Evolutionary conservation across 2,888 invertebrate species (phyloP), one percentile per base, ranked within the genome.

Genomic region (Lasioglossum oenotherae): DNA sequence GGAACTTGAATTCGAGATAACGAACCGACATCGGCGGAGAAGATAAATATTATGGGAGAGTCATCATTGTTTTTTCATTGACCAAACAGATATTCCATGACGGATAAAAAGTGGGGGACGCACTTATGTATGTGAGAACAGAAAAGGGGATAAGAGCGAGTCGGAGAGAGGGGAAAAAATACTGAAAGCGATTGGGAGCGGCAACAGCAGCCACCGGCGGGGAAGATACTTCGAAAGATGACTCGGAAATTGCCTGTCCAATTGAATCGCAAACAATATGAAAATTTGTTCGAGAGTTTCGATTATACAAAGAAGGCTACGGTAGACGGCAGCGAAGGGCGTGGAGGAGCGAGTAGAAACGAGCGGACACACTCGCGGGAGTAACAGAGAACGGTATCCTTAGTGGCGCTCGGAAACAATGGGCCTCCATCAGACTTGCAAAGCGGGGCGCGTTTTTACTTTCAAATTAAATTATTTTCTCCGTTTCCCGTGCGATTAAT

Each of bases 241-340:
- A 92, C 92, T 92, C 92, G 93, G 93, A 93, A 94, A 94, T 95
- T 94, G 93, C 94, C 93, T 93, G 93, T 94, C 93, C 94, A 94
- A 94, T 94, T 94, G 94, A 95, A 94, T 94, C 93, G 93, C 94
- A 94, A 94, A 95, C 94, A 94, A 94, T 94, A 94, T 94, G 94
- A 95, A 94, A 94, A 94, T 95, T 94, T 94, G 93, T 94, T 94
- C 93, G 92, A 94, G 94, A 94, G 94, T 94, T 94, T 94, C 94
- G 94, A 94, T 94, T 94, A 94, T 94, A 94, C 94, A 94, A 94
- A 94, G 93, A 92, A 93, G 92, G 91, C 91, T 88, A 89, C 87
- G 88, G 91, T 87, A 91, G 92, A 89, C 88, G 91, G 78, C 71
- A 73, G 64, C 84, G 81, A 71, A 82, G 86, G 88, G 79, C 78